phyloP scores from a whole-genome alignment of 2,797 vertebrate genomes.

The Basileuterus tristriatus region DNA sequence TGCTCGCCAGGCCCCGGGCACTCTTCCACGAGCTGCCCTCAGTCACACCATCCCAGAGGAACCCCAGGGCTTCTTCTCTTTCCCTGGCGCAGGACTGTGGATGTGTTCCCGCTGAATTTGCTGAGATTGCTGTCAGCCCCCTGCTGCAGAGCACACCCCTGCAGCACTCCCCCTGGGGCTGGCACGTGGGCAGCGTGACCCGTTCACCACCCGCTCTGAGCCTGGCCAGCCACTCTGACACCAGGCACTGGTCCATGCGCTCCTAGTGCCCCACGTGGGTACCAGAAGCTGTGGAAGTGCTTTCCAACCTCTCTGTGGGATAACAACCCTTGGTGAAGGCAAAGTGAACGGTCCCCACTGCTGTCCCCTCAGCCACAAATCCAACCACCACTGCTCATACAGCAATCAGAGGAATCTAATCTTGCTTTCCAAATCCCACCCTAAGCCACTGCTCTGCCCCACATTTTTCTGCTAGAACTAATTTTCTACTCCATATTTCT shows the following conservation, averaged over 20 bases:
- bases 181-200: background rate
- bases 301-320: background rate
- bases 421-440: background rate
- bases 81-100: background rate
- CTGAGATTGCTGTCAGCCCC: background rate
- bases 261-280: background rate
- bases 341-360: background rate
- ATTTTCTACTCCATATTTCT: background rate
- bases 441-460: background rate
- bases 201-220: background rate
- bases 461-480: background rate
- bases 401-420: background rate
- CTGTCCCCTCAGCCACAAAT: background rate
- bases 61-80: background rate
- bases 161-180: background rate
- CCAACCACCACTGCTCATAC: background rate
- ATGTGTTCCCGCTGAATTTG: background rate
- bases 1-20: accelerated
- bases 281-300: background rate
- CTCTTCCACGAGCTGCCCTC: background rate
- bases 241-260: background rate
- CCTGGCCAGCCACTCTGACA: background rate
- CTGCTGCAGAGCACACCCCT: background rate
- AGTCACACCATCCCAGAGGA: background rate
- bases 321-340: background rate